These are phyloP conservation scores for Lepidurus couesii DNA, from an alignment of 1,140 invertebrate species.

Conservation along the genomic window DNA sequence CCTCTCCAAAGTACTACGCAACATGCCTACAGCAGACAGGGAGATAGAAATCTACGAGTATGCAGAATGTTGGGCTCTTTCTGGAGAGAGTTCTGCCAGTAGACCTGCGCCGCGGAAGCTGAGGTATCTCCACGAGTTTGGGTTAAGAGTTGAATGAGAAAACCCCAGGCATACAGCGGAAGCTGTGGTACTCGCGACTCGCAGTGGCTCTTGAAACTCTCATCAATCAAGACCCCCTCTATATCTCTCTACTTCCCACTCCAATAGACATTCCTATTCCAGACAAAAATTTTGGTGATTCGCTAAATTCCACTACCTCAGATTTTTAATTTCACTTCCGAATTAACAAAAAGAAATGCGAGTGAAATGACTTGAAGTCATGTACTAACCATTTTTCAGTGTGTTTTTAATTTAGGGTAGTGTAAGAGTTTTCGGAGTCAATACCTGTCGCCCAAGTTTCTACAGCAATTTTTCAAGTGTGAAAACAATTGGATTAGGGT, in stretches of 20 bases:
- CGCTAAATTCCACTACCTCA: too few relatives aligned
- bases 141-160: background rate
- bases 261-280: background rate
- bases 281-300: too few relatives aligned
- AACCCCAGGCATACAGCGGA: background rate
- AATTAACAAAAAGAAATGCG: background rate
- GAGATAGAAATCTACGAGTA: too few relatives aligned
- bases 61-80: background rate
- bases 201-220: background rate
- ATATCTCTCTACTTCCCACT: background rate
- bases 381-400: background rate
- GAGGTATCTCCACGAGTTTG: background rate
- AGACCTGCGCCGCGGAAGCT: conserved; percentile 12
- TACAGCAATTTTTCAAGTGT: background rate
- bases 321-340: too few relatives aligned
- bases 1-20: too few relatives aligned
- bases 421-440: background rate
- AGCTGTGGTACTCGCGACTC: background rate
- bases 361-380: background rate
- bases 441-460: background rate
- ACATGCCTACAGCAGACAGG: too few relatives aligned
- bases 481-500: background rate
- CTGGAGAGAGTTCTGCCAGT: background rate
- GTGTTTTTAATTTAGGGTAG: background rate
- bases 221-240: background rate